Conservation (phyloP, 2,888 invertebrate genomes). For the Junonia oenone region DNA sequence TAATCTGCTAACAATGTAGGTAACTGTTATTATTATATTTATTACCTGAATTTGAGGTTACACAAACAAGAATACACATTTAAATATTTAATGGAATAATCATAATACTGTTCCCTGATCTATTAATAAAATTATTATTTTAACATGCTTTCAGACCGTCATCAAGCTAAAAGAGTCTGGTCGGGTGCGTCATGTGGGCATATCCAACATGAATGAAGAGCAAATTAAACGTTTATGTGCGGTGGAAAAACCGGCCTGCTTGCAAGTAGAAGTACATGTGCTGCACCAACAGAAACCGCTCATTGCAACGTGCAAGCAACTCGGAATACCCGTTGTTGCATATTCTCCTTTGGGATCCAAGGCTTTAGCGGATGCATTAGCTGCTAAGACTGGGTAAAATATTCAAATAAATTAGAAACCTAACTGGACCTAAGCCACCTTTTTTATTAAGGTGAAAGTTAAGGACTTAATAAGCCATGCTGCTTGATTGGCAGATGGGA, state of each 20-base stretch:
- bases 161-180: constrained; percentile 84
- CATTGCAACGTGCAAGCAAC: constrained; percentile 79
- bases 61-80: too few species aligned
- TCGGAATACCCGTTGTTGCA: constrained; percentile 85
- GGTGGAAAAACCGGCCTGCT: constrained; percentile 81
- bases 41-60: too few species aligned
- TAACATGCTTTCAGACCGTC: constrained; percentile 82
- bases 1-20: too few species aligned
- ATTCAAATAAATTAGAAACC: too few species aligned
- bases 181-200: constrained; percentile 86
- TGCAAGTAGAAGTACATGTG: constrained; percentile 87
- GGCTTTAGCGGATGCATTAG: constrained; percentile 77
- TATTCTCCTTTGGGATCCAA: constrained; percentile 89
- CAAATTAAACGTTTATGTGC: constrained; percentile 85
- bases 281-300: constrained; percentile 86
- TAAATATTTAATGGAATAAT: too few species aligned
- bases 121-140: too few species aligned
- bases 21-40: too few species aligned
- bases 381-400: constrained; percentile 68
- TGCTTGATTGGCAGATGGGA: too few species aligned
- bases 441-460: too few species aligned
- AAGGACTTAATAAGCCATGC: too few species aligned
- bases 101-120: too few species aligned
- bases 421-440: too few species aligned
- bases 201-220: constrained; percentile 89